A percentile compares a stretch with the other conserved stretches of the same genome.
phyloP scores from a whole-genome alignment of 2,888 invertebrate species.

The Darwinula stevensoni region DNA sequence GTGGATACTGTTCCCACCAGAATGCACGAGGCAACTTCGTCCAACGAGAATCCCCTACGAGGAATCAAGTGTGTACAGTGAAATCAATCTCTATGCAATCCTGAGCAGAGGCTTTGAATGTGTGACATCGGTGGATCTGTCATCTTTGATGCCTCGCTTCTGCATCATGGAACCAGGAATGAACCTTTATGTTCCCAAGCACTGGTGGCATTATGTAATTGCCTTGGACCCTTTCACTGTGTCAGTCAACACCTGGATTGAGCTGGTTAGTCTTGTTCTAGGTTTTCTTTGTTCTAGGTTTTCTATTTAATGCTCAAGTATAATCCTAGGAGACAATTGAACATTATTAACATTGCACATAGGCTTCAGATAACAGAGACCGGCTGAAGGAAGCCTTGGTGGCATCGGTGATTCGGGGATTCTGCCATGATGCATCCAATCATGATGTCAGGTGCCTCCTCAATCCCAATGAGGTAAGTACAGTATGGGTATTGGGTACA shows the following conservation, averaged over 20 bases:
- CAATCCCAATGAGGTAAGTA: too few species aligned
- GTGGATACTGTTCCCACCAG: constrained; percentile 72
- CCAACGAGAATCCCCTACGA: constrained; percentile 75
- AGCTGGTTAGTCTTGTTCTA: too few species aligned
- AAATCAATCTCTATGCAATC: constrained; percentile 43
- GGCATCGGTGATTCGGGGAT: constrained; percentile 21
- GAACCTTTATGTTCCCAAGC: constrained; percentile 54
- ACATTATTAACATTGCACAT: too few species aligned
- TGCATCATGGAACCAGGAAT: constrained; percentile 51
- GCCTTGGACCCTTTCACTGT: constrained; percentile 23
- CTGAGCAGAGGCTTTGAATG: constrained; percentile 13
- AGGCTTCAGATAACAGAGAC: constrained; percentile 22
- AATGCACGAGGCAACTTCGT: constrained; percentile 28
- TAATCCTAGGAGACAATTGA: too few species aligned
- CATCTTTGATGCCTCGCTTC: constrained; percentile 15
- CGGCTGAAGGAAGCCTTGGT: constrained; percentile 31
- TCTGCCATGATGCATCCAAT: too few species aligned
- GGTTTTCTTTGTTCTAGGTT: too few species aligned
- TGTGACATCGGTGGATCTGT: constrained; percentile 1
- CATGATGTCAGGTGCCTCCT: too few species aligned
- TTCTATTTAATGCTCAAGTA: too few species aligned
- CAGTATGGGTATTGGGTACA: too few species aligned
- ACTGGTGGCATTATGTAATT: constrained; percentile 96
- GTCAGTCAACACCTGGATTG: constrained; percentile 43
- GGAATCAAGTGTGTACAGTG: constrained; percentile 76